Evolutionary conservation across 2,113 vertebrate genomes (phyloP), one percentile per base, ranked within the genome.

Genomic region (Riparia riparia): DNA sequence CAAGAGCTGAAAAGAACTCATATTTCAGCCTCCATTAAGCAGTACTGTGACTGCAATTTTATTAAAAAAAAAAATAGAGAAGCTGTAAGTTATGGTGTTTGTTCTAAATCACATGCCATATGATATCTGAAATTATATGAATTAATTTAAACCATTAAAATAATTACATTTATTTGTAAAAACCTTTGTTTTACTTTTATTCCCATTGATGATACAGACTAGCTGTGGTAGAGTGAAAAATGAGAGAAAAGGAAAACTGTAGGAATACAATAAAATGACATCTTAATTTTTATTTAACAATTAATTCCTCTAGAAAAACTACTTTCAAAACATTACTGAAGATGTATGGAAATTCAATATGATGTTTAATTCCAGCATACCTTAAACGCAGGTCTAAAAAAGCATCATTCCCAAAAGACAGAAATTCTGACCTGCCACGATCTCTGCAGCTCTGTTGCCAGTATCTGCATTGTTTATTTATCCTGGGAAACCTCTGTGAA

Each of bases 111-210:
- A 28, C 21, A 44, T 24, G 9, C 6, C 32, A 66, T 19, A 14
- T n/a, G 18, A 25, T 47, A 49, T 10, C 39, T 80, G 31, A 51
- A 86, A 65, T n/a, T 24, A 82, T 56, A 56, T 72, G 3, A 79
- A 82, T 44, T 0, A 88, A 41, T 68, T 71, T 6, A 60, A 60
- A 26, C 12, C 2, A 12, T 60, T 87, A n/a, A 19, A 71, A 61
- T 57, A 2, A 37, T 78, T 76, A 4, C 1, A 44, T 39, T 86
- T 72, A 41, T 61, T 91, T 66, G 13, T 12, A 49, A 41, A 41
- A 78, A 50, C 0, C 1, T 6, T 0, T 10, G 9, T 73, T 73
- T 45, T 13, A n/a, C 12, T 45, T 45, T 18, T 4, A 6, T 24
- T 47, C 15, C 9, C 22, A 37, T 28, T 44, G 20, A 17, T 42